Evolutionary conservation across 2,888 invertebrate species (phyloP).

Genomic region (Anodontia alba): DNA sequence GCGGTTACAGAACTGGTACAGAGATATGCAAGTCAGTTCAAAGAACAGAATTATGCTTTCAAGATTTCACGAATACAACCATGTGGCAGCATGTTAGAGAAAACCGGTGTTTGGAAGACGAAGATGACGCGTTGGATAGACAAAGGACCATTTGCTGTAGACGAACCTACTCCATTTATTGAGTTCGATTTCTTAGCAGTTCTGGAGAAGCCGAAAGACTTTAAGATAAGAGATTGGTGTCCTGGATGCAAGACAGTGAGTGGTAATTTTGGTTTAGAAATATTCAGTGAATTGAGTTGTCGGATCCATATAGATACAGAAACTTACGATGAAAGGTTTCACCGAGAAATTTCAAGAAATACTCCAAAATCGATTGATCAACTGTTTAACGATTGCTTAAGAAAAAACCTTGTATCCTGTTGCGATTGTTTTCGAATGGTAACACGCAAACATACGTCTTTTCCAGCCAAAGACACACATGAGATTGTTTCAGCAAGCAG

Average conservation of each 20-base stretch:
- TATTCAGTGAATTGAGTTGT: not conserved
- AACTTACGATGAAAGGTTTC: not conserved
- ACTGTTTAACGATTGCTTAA: not conserved
- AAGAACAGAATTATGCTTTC: not conserved
- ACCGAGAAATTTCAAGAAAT: not conserved
- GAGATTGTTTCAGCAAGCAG: not conserved
- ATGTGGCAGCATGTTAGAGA: not conserved
- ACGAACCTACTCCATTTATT: not conserved
- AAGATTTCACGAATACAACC: not conserved
- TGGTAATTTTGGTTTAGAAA: not conserved
- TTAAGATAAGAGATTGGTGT: not conserved
- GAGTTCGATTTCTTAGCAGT: constrained; percentile 5
- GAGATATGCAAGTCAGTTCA: not conserved
- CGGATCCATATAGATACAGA: not conserved
- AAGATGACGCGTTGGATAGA: not conserved
- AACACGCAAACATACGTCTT: not conserved
- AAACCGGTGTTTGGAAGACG: not conserved
- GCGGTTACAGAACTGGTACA: not conserved
- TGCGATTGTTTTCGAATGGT: not conserved
- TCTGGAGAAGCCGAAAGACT: not conserved
- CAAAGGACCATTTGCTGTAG: not conserved
- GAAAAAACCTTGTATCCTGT: not conserved
- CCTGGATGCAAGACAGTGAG: not conserved
- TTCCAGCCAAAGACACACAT: not conserved
- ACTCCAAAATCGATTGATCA: not conserved